These are phyloP conservation scores for Steromphala cineraria DNA, from an alignment of 2,888 invertebrate species.

Conservation along the genomic window DNA sequence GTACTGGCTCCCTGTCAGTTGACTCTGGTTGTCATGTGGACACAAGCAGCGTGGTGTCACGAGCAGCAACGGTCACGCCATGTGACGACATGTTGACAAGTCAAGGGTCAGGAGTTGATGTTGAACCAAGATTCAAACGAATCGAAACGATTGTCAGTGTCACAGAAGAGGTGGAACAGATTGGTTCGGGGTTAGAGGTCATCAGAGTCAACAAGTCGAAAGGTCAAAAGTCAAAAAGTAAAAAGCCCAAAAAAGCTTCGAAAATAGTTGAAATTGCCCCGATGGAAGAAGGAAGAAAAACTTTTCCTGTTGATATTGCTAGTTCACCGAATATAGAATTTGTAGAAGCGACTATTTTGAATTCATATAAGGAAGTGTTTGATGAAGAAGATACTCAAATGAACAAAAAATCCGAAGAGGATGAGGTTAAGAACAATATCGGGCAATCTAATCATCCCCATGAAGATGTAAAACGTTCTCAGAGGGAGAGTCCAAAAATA, in stretches of 20 bases:
- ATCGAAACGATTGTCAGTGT: slow-evolving; percentile 33
- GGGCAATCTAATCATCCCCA: too few relatives aligned
- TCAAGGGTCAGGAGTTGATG: slow-evolving; percentile 24
- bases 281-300: neutral
- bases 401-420: neutral
- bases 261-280: neutral
- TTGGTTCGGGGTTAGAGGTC: slow-evolving; percentile 45
- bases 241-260: slow-evolving; percentile 32
- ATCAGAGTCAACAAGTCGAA: slow-evolving; percentile 48
- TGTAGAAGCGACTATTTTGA: neutral
- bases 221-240: slow-evolving; percentile 31
- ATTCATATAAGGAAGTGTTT: neutral
- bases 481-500: neutral
- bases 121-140: slow-evolving; percentile 29
- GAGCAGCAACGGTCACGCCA: slow-evolving; percentile 33
- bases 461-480: neutral
- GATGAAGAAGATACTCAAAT: neutral
- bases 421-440: neutral
- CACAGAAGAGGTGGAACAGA: slow-evolving; percentile 29
- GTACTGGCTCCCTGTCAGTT: slow-evolving; percentile 38
- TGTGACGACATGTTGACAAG: slow-evolving; percentile 41
- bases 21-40: slow-evolving; percentile 52
- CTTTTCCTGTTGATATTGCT: neutral
- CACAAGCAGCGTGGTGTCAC: slow-evolving; percentile 39
- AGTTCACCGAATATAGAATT: slow-evolving; percentile 3